A percentile compares a stretch with the other conserved stretches of the same genome.
Evolutionary conservation across 2,113 vertebrate genomes (phyloP).

Genomic region (Peromyscus maniculatus): DNA sequence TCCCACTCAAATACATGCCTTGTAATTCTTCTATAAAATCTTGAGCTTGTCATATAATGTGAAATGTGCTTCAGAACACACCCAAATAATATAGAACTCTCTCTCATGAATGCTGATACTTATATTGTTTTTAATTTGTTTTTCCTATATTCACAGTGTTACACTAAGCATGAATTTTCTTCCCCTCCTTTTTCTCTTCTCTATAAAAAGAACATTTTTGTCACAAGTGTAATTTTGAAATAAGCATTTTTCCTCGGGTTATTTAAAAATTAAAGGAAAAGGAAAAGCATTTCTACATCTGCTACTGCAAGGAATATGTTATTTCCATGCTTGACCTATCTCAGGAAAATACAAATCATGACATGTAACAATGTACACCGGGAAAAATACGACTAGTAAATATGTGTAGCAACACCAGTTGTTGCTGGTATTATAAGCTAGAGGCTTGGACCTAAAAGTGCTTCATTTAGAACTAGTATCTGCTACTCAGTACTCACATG

Average conservation of each 20-base stretch:
- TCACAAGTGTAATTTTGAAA: constrained; percentile 10
- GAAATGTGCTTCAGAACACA: background rate
- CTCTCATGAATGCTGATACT: background rate
- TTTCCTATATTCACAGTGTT: background rate
- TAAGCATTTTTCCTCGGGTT: background rate
- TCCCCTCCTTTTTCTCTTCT: background rate
- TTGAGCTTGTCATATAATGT: background rate
- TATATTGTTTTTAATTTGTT: background rate
- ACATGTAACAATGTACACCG: background rate
- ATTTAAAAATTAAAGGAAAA: constrained; percentile 16
- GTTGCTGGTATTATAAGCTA: background rate
- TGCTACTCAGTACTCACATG: background rate
- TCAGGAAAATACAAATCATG: background rate
- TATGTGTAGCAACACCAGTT: background rate
- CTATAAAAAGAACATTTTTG: background rate
- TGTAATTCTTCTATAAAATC: background rate
- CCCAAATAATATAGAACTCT: background rate
- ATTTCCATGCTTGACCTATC: background rate
- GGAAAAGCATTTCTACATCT: background rate
- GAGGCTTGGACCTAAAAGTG: background rate
- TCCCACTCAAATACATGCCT: background rate
- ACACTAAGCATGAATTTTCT: background rate
- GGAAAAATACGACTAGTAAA: background rate
- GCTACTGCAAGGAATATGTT: background rate
- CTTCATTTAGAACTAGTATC: background rate